phyloP scores from a whole-genome alignment of 2,113 vertebrate genomes.

The Ranitomeya imitator region DNA sequence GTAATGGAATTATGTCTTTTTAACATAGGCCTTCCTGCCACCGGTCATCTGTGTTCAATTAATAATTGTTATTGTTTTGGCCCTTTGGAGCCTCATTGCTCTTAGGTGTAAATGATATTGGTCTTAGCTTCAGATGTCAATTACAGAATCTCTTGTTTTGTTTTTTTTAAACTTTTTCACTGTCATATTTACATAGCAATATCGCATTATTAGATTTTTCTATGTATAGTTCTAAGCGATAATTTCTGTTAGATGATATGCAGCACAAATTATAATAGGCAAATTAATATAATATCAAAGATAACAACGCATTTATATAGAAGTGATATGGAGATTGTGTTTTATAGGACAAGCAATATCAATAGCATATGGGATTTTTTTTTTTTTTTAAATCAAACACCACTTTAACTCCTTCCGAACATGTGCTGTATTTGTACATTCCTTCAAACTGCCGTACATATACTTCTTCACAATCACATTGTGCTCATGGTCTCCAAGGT shows the following conservation, averaged over 20 bases:
- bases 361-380: background rate
- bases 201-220: slow-evolving; percentile 4
- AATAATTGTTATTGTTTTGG: slow-evolving; percentile 37
- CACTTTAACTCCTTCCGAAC: background rate
- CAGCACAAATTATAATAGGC: background rate
- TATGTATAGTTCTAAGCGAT: background rate
- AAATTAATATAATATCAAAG: background rate
- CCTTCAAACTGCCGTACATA: too few species aligned
- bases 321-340: background rate
- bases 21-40: slow-evolving; percentile 26
- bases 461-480: too few species aligned
- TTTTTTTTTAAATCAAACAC: background rate
- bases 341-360: background rate
- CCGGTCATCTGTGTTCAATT: slow-evolving; percentile 24
- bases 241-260: background rate
- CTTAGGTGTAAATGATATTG: slow-evolving; percentile 30
- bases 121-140: background rate
- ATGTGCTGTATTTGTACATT: too few species aligned
- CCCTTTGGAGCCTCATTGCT: slow-evolving; percentile 33
- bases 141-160: background rate
- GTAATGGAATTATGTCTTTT: slow-evolving; percentile 38
- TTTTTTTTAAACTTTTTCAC: background rate
- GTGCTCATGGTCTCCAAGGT: too few species aligned
- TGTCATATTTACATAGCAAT: slow-evolving; percentile 2
- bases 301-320: background rate